Base-by-base conservation (phyloP, 1,140 invertebrate species). In the Acromyrmex charruanus region DNA sequence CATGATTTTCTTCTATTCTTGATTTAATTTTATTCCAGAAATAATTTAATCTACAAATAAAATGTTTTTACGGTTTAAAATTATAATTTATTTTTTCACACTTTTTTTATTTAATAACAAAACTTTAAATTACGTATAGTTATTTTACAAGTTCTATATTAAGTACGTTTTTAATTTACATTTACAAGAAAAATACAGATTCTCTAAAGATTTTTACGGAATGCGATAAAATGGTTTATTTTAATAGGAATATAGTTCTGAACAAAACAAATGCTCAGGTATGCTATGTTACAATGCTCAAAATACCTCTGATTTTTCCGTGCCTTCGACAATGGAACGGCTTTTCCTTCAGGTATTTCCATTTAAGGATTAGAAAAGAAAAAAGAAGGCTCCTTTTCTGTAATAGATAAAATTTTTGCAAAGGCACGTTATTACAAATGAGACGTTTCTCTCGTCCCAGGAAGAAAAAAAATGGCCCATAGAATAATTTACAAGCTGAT, bases 401-500 rank as follows among this genome's bases (percentile, higher is more conserved):
- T 44, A 58, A 58, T 55, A 55, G 6, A 14, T 61, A 39, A 25
- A 69, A 53, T 58, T 39, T 49, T 49, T 58, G n/a, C n/a, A 21
- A 12, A 71, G 16, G 10, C 6, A 58, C 16, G 21, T 18, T 0
- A 71, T 71, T n/a, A 25, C 35, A 55, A 55, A 21, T n/a, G 39
- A 44, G 31, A 65, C 16, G 16, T 25, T 55, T 31, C 55, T 69
- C 28, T 55, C 18, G 5, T 35, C 49, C 6, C 2, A 10, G 10
- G 16, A 55, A 35, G 58, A 63, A 80, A n/a, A 61, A 44, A 84
- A 59, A 16, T 12, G 9, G 31, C 6, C 18, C 21, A 4, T 21
- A 55, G 18, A 74, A 74, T 74, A 84, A 74, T 61, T 84, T 16
- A 82, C 3, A 44, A 10, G 55, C 35, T 66, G 49, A 7, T n/a